Base-by-base conservation (phyloP, 2,888 invertebrate species). In the Baronia brevicornis region DNA sequence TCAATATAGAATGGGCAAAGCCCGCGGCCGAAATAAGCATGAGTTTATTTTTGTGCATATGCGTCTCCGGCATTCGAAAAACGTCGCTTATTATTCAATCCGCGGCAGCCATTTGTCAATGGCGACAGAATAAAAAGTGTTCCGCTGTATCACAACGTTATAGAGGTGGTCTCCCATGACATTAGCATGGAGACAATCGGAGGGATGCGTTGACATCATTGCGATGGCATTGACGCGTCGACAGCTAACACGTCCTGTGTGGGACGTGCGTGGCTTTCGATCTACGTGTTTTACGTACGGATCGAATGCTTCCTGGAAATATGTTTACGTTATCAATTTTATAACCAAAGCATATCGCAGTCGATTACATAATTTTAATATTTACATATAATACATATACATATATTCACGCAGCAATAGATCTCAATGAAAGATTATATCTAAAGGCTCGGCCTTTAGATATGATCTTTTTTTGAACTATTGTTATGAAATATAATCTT, bases 141-240 rank as follows among this genome's bases (percentile, higher is more conserved):
- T 46, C 45, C 38, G 43, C 46, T 46, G 45, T 51, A 56, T 52
- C 44, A 57, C 44, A 54, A 50, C 51, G 48, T 54, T 60, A 49
- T 52, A 44, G 48, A 57, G 69, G 65, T 65, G 64, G 65, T 66
- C 59, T 58, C 35, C 53, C 49, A 48, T 48, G 38, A 44, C 46
- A 70, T 70, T 72, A 71, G 60, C 68, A 73, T 74, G 59, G 58
- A 57, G 54, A 68, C 69, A 63, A 72, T 72, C 65, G 66, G 56
- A 44, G 39, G 51, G 50, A 44, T n/a, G 54, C 59, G 64, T 67
- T 70, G 69, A 67, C 73, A 70, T 69, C 66, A 65, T 51, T 26
- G n/a, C n/a, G 33, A 34, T 47, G 51, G 53, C 52, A 59, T 54
- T 52, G 62, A 60, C 61, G 59, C 59, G 59, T 54, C 60, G 59